phyloP scores from a whole-genome alignment of 2,888 invertebrate species.

The Drosophila kambysellisi region DNA sequence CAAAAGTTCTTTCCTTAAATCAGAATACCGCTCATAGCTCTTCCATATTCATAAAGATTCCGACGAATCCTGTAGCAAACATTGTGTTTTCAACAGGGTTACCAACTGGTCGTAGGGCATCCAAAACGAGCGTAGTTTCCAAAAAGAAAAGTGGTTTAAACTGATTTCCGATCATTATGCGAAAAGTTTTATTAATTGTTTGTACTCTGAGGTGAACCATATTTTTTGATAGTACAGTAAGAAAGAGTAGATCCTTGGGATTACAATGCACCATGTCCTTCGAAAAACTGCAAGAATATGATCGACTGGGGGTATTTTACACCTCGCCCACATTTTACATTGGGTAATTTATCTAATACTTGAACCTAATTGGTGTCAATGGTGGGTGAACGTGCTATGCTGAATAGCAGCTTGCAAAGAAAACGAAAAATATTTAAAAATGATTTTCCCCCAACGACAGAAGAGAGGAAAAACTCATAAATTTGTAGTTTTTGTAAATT shows the following conservation, averaged over 20 bases:
- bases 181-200: background rate
- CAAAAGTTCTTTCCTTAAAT: too few species aligned
- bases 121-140: background rate
- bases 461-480: slow-evolving; percentile 19
- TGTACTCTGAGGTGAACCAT: background rate
- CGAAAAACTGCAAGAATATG: background rate
- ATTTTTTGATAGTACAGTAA: background rate
- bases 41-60: background rate
- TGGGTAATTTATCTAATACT: background rate
- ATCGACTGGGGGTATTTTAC: background rate
- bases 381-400: background rate
- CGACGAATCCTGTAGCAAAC: background rate
- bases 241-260: background rate
- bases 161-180: background rate
- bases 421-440: background rate
- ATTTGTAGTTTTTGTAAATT: slow-evolving; percentile 44
- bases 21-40: background rate
- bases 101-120: background rate
- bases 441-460: background rate
- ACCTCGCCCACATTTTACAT: background rate
- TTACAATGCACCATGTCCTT: background rate
- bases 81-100: background rate
- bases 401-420: background rate
- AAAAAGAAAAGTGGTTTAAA: background rate
- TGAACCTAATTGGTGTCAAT: background rate